Evolutionary conservation across 2,797 vertebrate genomes (phyloP).

Genomic region (Numenius phaeopus): DNA sequence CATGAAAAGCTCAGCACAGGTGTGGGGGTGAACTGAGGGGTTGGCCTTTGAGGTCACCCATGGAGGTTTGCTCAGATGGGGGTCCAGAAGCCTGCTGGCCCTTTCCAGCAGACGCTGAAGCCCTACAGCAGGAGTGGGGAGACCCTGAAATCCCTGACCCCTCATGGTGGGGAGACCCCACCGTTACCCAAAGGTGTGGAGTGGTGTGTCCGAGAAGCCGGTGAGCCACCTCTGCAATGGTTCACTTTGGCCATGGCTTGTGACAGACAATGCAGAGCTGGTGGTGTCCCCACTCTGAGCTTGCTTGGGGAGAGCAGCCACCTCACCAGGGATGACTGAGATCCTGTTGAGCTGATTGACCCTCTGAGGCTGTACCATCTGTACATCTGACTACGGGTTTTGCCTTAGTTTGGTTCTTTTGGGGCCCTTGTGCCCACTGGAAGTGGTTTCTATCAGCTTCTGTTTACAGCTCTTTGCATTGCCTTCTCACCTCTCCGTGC

Average conservation of each 20-base stretch:
- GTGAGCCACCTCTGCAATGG: not conserved
- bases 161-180: accelerated
- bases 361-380: too few species aligned
- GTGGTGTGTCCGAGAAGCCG: not conserved
- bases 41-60: not conserved
- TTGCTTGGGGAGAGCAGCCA: not conserved
- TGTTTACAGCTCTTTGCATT: accelerated
- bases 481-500: not conserved
- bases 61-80: not conserved
- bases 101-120: not conserved
- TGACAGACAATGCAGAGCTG: too few species aligned
- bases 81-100: too few species aligned
- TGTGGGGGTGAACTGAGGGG: accelerated
- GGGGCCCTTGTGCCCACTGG: not conserved
- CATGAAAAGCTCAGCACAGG: not conserved
- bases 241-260: accelerated
- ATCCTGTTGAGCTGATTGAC: not conserved
- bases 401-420: not conserved
- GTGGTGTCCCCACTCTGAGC: accelerated
- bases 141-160: not conserved
- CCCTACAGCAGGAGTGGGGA: not conserved
- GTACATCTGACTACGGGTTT: accelerated
- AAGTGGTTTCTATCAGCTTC: not conserved
- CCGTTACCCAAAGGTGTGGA: not conserved
- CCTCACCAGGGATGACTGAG: accelerated